phyloP scores from a whole-genome alignment of 1,140 invertebrate genomes.

The Heliconius hewitsoni region DNA sequence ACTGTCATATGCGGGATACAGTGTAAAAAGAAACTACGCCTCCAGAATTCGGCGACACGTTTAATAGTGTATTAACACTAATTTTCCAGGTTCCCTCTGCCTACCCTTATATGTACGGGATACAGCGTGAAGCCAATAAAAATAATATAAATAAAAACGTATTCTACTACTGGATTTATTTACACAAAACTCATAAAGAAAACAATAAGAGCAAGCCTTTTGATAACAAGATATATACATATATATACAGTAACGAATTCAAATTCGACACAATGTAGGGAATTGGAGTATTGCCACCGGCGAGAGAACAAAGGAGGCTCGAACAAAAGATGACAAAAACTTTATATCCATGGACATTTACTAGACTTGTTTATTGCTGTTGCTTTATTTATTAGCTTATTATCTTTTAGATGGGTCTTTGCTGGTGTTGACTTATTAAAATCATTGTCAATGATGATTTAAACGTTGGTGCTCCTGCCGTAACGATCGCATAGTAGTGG shows the following conservation, averaged over 20 bases:
- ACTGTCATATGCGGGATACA: no score
- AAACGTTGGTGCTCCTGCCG: no score
- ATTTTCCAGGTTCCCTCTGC: neutral
- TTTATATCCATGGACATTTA: neutral
- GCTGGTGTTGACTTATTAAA: no score
- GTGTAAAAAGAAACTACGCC: no score
- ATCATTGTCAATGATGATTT: no score
- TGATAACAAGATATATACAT: neutral
- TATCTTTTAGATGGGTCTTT: no score
- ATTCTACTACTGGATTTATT: no score
- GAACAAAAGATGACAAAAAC: slow-evolving; percentile 5
- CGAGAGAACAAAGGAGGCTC: neutral
- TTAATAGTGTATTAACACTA: no score
- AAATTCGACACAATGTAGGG: neutral
- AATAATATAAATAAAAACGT: neutral
- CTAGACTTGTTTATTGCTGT: neutral
- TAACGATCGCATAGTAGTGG: no score
- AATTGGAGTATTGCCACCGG: slow-evolving; percentile 7
- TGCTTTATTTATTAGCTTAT: neutral
- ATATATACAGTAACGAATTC: neutral
- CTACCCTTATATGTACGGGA: neutral
- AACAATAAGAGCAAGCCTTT: slow-evolving; percentile 1
- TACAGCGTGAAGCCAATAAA: neutral
- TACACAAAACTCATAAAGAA: neutral
- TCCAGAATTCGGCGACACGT: no score